Evolutionary conservation across 2,113 vertebrate species (phyloP).

Genomic region (Cathartes aura): DNA sequence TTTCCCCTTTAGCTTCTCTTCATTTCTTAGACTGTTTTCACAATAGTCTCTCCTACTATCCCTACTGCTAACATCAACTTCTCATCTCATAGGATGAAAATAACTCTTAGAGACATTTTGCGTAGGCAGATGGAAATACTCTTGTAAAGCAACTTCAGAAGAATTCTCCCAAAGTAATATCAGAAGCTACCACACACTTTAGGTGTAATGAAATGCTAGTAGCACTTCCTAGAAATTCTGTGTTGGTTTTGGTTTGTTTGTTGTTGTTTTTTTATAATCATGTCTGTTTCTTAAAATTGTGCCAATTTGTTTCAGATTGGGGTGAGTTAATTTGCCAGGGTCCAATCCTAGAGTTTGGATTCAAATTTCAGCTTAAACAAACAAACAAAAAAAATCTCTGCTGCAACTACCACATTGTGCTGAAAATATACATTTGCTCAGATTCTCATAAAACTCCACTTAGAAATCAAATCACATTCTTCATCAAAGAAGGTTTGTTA

Average conservation of each 20-base stretch:
- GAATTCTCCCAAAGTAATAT: not conserved
- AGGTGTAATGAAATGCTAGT: not conserved
- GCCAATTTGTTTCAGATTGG: not conserved
- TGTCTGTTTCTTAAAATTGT: not conserved
- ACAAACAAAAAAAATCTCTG: not conserved
- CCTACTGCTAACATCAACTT: not conserved
- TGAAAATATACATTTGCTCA: not conserved
- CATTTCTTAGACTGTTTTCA: not conserved
- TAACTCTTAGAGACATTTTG: not conserved
- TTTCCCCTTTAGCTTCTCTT: not conserved
- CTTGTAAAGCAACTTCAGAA: not conserved
- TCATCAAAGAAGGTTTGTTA: not conserved
- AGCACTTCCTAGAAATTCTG: not conserved
- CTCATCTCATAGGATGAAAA: not conserved
- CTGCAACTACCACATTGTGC: not conserved
- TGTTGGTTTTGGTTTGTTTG: not conserved
- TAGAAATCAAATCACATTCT: not conserved
- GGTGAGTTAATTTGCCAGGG: not conserved
- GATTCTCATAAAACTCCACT: not conserved
- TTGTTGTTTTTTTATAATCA: rapidly evolving
- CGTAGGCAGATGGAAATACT: not conserved
- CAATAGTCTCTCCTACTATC: not conserved
- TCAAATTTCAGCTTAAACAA: not conserved
- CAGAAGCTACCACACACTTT: not conserved
- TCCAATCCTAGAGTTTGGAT: not conserved